Conservation (phyloP, 1,140 invertebrate genomes). For the Copidosoma floridanum region DNA sequence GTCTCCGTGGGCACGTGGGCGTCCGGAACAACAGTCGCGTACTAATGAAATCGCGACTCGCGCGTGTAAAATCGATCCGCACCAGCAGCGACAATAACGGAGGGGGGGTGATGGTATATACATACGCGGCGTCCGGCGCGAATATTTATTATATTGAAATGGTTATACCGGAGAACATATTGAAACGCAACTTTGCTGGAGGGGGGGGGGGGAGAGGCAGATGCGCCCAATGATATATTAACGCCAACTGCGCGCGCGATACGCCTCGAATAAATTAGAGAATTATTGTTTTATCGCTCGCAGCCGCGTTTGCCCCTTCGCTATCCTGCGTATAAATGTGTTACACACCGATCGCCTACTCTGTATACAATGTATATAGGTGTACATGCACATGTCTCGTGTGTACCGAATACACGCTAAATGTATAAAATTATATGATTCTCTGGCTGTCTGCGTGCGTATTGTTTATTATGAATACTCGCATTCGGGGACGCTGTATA, state of each 20-base stretch:
- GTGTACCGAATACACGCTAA: too few relatives aligned
- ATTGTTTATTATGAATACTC: too few relatives aligned
- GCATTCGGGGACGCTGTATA: too few relatives aligned
- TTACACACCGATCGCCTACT: too few relatives aligned
- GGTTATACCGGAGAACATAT: constrained; percentile 52
- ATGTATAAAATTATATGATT: too few relatives aligned
- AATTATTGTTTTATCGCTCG: constrained; percentile 57
- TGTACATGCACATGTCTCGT: constrained; percentile 12
- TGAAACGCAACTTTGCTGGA: constrained; percentile 52
- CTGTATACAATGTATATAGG: constrained; percentile 10
- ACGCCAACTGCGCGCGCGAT: constrained; percentile 54
- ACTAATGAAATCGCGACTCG: constrained; percentile 12
- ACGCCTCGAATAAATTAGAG: constrained; percentile 55
- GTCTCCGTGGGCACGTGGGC: neutral
- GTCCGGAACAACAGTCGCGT: constrained; percentile 9
- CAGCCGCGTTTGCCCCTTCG: constrained; percentile 8
- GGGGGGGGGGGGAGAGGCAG: too few relatives aligned
- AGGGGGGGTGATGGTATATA: too few relatives aligned
- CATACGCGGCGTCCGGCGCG: neutral
- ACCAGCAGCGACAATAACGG: neutral
- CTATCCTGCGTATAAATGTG: too few relatives aligned
- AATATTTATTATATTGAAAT: constrained; percentile 53
- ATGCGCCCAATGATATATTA: constrained; percentile 58
- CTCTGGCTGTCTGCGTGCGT: too few relatives aligned
- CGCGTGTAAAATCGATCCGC: constrained; percentile 4